phyloP scores from a whole-genome alignment of 2,113 vertebrate species.

The Pituophis catenifer region DNA sequence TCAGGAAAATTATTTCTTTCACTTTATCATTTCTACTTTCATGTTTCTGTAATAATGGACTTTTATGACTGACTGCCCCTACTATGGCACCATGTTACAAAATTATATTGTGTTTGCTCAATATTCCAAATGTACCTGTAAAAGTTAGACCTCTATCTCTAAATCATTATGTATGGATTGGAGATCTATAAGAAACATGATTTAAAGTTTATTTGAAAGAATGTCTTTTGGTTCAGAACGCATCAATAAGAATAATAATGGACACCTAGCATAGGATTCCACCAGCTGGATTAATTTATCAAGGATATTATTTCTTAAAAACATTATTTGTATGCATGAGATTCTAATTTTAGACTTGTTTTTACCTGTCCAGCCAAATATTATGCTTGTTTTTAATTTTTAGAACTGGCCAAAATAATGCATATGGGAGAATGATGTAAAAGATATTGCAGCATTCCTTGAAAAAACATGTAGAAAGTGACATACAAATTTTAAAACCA shows the following conservation, averaged over 20 bases:
- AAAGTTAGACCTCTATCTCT: neutral
- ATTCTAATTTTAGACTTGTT: neutral
- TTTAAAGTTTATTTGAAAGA: neutral
- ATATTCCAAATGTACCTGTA: neutral
- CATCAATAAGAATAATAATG: neutral
- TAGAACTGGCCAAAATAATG: neutral
- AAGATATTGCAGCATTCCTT: neutral
- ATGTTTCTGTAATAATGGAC: neutral
- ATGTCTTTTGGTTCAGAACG: neutral
- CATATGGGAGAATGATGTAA: neutral
- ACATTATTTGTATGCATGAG: neutral
- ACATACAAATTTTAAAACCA: neutral
- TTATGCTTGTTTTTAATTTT: neutral
- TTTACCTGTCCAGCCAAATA: neutral
- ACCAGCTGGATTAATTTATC: neutral
- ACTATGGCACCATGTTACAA: neutral
- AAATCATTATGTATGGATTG: neutral
- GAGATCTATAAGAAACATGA: neutral
- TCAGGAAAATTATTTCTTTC: neutral
- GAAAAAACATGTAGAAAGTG: neutral
- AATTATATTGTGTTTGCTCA: neutral
- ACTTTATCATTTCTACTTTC: neutral
- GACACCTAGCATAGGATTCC: neutral
- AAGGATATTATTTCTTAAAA: neutral
- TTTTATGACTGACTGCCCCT: neutral